Evolutionary conservation across 2,113 vertebrate species (phyloP), one percentile per base, ranked within the genome.

Genomic region (Thalassoma bifasciatum): DNA sequence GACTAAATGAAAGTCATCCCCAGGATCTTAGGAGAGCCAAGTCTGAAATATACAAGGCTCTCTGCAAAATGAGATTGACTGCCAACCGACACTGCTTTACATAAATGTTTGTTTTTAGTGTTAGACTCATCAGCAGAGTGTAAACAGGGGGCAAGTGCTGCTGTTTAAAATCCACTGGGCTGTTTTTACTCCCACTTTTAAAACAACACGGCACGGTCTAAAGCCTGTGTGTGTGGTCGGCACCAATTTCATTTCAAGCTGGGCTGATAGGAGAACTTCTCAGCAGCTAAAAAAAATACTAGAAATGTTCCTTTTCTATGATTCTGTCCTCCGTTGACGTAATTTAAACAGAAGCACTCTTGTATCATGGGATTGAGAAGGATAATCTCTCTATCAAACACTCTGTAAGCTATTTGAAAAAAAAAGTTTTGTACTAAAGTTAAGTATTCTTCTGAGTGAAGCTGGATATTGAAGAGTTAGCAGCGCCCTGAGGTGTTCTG

Each of bases 301-400:
- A 16, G 8, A 9, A 3, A 10, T 8, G 19, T 30, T 5, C 13
- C 37, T 36, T n/a, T 63, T 75, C 65, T 53, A 68, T 69, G 6
- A 49, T 73, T 36, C 69, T 66, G 50, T 38, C 86, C 85, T 93
- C 93, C 89, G 88, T 92, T 90, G 94, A 94, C 91, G 90, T 90
- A 93, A 95, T 91, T 93, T 92, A 94, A 93, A 92, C 93, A 94
- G 94, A 93, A 94, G 94, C 93, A 92, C 38, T 52, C 44, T 73
- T 81, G 72, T 65, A 79, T 93, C 92, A 85, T 91, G 93, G 93
- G 92, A 84, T 92, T 92, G 93, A 86, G 92, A 95, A 95, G 93
- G 94, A 93, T 95, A 93, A 95, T 95, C 96, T 95, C 93, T 94
- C 94, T 94, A 96, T 96, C 95, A 97, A 95, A 96, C 94, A 92